Evolutionary conservation across 2,888 invertebrate species (phyloP).

Genomic region (Brassicogethes aeneus): DNA sequence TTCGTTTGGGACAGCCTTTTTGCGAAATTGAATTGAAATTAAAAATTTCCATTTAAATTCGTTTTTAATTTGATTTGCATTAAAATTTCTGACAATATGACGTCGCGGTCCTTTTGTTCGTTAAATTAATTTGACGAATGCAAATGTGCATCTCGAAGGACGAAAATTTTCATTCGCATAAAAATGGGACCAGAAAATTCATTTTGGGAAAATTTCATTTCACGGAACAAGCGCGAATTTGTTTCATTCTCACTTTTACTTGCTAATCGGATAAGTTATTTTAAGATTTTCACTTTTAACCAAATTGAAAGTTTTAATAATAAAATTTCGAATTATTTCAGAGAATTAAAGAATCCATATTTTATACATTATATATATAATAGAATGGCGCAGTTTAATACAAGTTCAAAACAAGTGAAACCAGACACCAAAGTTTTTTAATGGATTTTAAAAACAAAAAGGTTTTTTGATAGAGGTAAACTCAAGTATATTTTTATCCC

Average conservation of each 20-base stretch:
- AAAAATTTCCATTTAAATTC: background rate
- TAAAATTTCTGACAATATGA: background rate
- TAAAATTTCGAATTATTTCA: too few relatives aligned
- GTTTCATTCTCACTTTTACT: conserved; percentile 20
- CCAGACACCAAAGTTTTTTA: too few relatives aligned
- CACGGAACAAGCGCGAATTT: background rate
- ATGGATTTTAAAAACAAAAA: too few relatives aligned
- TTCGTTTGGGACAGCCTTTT: too few relatives aligned
- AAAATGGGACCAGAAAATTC: background rate
- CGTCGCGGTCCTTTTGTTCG: background rate
- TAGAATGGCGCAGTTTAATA: too few relatives aligned
- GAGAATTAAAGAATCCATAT: too few relatives aligned
- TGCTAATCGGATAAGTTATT: conserved; percentile 24
- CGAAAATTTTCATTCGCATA: background rate
- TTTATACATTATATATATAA: too few relatives aligned
- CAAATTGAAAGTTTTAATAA: conserved; percentile 18
- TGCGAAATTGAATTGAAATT: too few relatives aligned
- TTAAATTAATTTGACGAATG: background rate
- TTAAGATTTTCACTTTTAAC: conserved; percentile 15
- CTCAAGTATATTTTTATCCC: too few relatives aligned
- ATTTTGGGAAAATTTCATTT: background rate
- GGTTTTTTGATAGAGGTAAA: too few relatives aligned
- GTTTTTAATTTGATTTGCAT: background rate
- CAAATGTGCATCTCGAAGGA: background rate
- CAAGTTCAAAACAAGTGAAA: too few relatives aligned